Percentiles rank a stretch among this genome's conserved stretches.
These are phyloP conservation scores for Anisognathus igniventris DNA, from an alignment of 2,797 vertebrate species.

Conservation along the genomic window DNA sequence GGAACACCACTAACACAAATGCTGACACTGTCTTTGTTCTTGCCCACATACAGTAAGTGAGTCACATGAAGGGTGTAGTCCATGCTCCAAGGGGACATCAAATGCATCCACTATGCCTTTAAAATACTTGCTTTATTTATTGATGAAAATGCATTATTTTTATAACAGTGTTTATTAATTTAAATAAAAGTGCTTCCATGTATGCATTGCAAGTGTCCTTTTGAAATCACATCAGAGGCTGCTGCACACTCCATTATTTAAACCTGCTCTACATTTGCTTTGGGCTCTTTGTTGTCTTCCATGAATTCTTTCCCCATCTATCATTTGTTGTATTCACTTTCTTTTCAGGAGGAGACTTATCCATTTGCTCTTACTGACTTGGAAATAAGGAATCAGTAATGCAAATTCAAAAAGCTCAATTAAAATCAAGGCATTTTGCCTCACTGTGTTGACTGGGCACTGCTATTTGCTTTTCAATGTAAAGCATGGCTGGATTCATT, in stretches of 20 bases:
- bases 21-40: not conserved
- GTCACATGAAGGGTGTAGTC: not conserved
- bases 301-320: not conserved
- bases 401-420: not conserved
- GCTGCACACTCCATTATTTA: conserved; percentile 31
- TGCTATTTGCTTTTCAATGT: not conserved
- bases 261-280: conserved; percentile 13
- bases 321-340: not conserved
- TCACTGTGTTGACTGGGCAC: not conserved
- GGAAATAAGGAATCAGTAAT: not conserved
- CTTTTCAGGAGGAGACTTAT: not conserved
- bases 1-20: not conserved
- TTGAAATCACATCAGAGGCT: not conserved
- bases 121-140: conserved; percentile 21
- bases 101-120: not conserved
- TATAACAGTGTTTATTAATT: conserved; percentile 3
- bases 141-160: conserved; percentile 27
- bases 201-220: not conserved
- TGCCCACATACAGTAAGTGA: not conserved
- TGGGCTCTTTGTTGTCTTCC: not conserved
- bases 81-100: not conserved
- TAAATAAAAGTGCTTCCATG: not conserved
- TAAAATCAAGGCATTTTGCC: not conserved
- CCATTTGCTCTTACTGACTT: not conserved
- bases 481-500: not conserved